Evolutionary conservation across 1,140 invertebrate species (phyloP), one percentile per base, ranked within the genome.

Genomic region (Drosophila burlai): DNA sequence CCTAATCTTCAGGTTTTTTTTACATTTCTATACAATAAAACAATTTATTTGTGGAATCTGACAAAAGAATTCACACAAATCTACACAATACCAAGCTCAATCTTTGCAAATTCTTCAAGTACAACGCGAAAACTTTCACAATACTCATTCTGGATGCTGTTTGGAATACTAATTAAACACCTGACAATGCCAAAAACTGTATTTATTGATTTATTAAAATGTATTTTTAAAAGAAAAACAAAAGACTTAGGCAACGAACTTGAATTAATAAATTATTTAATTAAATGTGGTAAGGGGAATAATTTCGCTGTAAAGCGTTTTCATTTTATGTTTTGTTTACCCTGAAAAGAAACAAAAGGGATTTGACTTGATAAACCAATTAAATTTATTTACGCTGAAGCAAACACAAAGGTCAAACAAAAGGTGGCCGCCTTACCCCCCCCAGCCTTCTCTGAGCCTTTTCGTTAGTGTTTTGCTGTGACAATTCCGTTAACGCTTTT

Each of bases 361-460:
- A 13, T 38, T 46, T 54, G 52, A 59, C 62, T 76, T 46, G 52
- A 45, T 66, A 31, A 63, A 74, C 57, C 43, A 72, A 78, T 69
- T 52, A 66, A 66, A 76, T 76, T 83, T 80, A 85, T 72, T 79
- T 82, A 85, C 83, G 79, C 75, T 52, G 40, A 57, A 18, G 38
- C 66, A 34, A 47, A 43, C 62, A 87, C 76, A 83, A 86, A 86
- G 83, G 83, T 86, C 80, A 87, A 26, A 76, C 62, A 42, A 58
- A 68, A 50, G 50, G 55, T 34, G 24, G 24, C 11, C 52, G 31
- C 13, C 50, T 11, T 34, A n/a, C 4, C 16, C 7, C 24, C 21
- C 24, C 24, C 24, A 7, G n/a, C 34, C 38, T 31, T 21, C 4
- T 24, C 21, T 40, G 10, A 54, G 21, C 34, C 52, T 16, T n/a